These are phyloP conservation scores for Cephus spinipes DNA, from an alignment of 2,888 invertebrate species.

Conservation along the genomic window DNA sequence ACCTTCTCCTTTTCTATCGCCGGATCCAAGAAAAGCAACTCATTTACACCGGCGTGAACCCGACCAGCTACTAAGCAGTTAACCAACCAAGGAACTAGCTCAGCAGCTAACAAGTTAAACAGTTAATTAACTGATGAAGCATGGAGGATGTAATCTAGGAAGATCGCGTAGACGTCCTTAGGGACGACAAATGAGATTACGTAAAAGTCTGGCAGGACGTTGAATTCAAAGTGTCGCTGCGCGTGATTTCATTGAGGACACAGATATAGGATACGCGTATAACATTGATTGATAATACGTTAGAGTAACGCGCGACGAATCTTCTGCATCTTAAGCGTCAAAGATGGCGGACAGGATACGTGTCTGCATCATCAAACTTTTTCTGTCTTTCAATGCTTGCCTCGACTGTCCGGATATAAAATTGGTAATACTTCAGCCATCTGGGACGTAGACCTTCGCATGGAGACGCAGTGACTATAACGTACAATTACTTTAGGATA, in stretches of 20 bases:
- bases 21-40: neutral
- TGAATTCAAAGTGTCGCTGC: neutral
- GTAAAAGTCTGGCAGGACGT: neutral
- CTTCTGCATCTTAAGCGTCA: neutral
- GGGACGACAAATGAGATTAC: neutral
- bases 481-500: neutral
- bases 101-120: neutral
- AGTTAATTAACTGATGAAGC: neutral
- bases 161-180: neutral
- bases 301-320: neutral
- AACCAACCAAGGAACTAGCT: neutral
- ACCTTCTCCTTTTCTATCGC: neutral
- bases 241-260: neutral
- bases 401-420: neutral
- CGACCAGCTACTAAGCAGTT: neutral
- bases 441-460: neutral
- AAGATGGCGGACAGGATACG: neutral
- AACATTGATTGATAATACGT: neutral
- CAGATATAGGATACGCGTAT: neutral
- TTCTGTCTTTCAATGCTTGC: neutral
- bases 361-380: neutral
- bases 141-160: neutral
- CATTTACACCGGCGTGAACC: neutral
- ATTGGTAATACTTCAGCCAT: neutral
- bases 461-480: neutral